Evolutionary conservation across 2,797 vertebrate species (phyloP).

Genomic region (Notolabrus celidotus): DNA sequence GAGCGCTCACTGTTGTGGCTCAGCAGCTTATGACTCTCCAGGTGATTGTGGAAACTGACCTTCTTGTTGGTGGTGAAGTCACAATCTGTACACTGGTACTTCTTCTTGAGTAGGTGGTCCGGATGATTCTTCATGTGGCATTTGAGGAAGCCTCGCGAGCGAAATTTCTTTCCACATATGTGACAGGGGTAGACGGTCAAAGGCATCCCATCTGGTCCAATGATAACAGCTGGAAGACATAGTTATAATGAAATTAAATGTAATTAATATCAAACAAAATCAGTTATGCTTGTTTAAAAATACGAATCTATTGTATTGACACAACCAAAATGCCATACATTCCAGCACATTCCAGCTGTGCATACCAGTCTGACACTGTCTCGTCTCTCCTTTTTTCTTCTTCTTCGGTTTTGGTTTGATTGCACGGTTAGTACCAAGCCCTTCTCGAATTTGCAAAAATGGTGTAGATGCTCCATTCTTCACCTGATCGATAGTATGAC

Average conservation of each 20-base stretch:
- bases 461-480: slow-evolving; percentile 92
- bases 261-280: neutral
- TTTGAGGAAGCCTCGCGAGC: slow-evolving; percentile 97
- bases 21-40: slow-evolving; percentile 98
- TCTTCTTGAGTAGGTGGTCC: slow-evolving; percentile 92
- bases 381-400: slow-evolving; percentile 95
- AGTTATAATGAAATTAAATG: neutral
- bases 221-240: slow-evolving; percentile 92
- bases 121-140: slow-evolving; percentile 98
- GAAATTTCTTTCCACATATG: slow-evolving; percentile 99
- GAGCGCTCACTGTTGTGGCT: slow-evolving; percentile 92
- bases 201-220: slow-evolving; percentile 96
- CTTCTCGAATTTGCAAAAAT: slow-evolving; percentile 96
- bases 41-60: slow-evolving; percentile 96
- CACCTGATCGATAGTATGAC: slow-evolving; percentile 92
- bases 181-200: slow-evolving; percentile 98
- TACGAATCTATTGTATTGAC: neutral
- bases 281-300: neutral
- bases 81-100: slow-evolving; percentile 98
- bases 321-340: neutral
- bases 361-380: slow-evolving; percentile 97
- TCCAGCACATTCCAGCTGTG: neutral
- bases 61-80: slow-evolving; percentile 99
- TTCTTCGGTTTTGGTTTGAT: slow-evolving; percentile 96
- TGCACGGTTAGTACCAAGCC: slow-evolving; percentile 89